Evolutionary conservation across 2,113 vertebrate species (phyloP).

Genomic region (Elanus axillaris): DNA sequence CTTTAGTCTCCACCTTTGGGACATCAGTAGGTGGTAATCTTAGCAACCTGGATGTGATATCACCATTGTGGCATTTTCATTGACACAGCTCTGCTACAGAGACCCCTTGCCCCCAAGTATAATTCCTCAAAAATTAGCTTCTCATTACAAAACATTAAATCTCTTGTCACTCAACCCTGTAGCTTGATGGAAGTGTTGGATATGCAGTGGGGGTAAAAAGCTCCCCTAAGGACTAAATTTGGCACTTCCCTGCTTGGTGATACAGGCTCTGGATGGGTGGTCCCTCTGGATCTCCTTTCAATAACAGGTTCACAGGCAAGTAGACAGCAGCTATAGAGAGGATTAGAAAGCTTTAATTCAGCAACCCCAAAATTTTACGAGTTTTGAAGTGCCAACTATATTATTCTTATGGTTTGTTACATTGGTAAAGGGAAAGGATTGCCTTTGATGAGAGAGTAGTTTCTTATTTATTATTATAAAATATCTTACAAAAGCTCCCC

Average conservation of each 20-base stretch:
- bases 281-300: neutral
- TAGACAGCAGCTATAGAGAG: neutral
- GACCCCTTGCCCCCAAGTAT: slow-evolving; percentile 26
- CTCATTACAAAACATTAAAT: slow-evolving; percentile 60
- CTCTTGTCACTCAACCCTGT: slow-evolving; percentile 57
- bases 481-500: neutral
- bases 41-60: slow-evolving; percentile 62
- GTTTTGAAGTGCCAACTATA: neutral
- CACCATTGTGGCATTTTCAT: slow-evolving; percentile 60
- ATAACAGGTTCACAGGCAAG: neutral
- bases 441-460: neutral
- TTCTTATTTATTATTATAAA: neutral
- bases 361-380: neutral
- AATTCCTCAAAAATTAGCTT: slow-evolving; percentile 62
- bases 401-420: neutral
- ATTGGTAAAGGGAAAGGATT: neutral
- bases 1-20: slow-evolving; percentile 42
- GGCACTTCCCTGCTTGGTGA: slow-evolving; percentile 1
- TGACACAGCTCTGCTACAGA: slow-evolving; percentile 24
- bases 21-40: slow-evolving; percentile 64
- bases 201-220: neutral
- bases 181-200: slow-evolving; percentile 19
- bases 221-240: slow-evolving; percentile 1
- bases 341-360: neutral
- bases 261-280: neutral